phyloP scores from a whole-genome alignment of 2,113 vertebrate genomes.

The Bettongia penicillata region DNA sequence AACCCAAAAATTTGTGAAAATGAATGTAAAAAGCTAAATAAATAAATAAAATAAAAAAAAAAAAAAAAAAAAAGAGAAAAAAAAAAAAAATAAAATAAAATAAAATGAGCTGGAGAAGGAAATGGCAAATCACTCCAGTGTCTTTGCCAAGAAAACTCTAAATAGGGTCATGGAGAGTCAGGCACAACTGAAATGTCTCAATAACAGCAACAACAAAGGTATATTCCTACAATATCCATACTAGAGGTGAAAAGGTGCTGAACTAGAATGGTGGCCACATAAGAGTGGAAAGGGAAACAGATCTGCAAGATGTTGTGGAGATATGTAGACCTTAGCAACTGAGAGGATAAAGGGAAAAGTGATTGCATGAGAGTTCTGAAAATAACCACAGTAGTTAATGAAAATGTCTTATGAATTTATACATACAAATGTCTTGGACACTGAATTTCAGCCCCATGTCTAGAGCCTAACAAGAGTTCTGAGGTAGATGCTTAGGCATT shows the following conservation, averaged over 20 bases:
- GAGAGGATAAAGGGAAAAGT: not conserved
- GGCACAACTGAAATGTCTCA: not conserved
- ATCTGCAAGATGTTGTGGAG: not conserved
- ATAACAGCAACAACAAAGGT: not conserved
- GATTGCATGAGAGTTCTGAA: not conserved
- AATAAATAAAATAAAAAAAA: too few species aligned
- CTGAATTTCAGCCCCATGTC: not conserved
- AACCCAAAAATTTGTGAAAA: too few species aligned
- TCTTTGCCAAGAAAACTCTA: not conserved
- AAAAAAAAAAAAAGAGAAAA: too few species aligned
- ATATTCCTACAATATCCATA: not conserved
- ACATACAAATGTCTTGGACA: not conserved
- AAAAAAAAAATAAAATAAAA: too few species aligned
- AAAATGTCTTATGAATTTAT: not conserved
- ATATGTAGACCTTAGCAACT: not conserved
- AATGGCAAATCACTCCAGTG: not conserved
- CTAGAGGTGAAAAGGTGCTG: not conserved
- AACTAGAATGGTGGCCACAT: not conserved
- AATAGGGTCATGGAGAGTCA: not conserved
- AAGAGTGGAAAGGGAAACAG: not conserved
- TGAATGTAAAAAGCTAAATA: too few species aligned
- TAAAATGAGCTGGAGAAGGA: not conserved
- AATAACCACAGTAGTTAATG: not conserved
- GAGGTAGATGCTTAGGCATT: not conserved
- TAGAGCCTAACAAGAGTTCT: not conserved